Evolutionary conservation across 2,113 vertebrate genomes (phyloP).

Genomic region (Tauraco erythrolophus): DNA sequence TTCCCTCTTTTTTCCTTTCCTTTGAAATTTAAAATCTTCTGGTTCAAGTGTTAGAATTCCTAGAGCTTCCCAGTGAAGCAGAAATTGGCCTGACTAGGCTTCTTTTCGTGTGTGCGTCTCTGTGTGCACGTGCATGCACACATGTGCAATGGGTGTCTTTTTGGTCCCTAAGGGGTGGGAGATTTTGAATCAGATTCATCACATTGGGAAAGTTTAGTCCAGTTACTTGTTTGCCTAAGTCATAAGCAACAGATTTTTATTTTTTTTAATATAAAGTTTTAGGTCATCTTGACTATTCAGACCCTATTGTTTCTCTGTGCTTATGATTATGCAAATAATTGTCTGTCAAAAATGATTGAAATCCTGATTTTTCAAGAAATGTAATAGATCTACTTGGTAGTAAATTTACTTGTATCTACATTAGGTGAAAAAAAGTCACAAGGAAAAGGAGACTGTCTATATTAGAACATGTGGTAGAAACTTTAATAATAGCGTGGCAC

Average conservation of each 20-base stretch:
- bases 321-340: not conserved
- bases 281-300: not conserved
- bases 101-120: not conserved
- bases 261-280: not conserved
- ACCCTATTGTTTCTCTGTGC: not conserved
- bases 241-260: not conserved
- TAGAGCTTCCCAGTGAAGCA: not conserved
- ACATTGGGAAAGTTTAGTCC: not conserved
- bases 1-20: not conserved
- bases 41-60: not conserved
- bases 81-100: not conserved
- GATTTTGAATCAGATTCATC: not conserved
- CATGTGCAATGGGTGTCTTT: not conserved
- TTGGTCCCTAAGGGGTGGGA: not conserved
- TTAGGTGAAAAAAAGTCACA: not conserved
- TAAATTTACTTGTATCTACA: not conserved
- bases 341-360: not conserved
- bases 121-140: too few species aligned
- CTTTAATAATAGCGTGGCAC: not conserved
- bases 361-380: not conserved
- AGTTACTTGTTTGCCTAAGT: not conserved
- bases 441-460: not conserved
- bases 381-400: not conserved
- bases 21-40: slow-evolving; percentile 6
- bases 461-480: not conserved